A percentile compares a stretch with the other conserved stretches of the same genome.
Evolutionary conservation across 64 coral and sea anemone species (phyloP).

Genomic region (Dendronephthya gigantea): DNA sequence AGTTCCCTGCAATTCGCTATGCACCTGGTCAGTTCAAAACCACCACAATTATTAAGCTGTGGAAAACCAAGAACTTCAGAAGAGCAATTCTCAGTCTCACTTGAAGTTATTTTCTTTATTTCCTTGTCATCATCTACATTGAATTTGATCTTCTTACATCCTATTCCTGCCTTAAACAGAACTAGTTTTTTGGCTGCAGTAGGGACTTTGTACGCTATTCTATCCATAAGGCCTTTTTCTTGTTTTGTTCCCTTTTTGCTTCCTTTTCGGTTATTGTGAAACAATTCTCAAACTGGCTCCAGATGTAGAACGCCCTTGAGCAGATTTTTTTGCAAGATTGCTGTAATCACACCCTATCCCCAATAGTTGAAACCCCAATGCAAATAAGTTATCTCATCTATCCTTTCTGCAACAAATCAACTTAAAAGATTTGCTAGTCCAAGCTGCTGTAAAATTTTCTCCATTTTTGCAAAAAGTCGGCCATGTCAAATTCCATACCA

Average conservation of each 20-base stretch:
- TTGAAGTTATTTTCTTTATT: background rate
- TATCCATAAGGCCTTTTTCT: background rate
- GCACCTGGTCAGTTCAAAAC: background rate
- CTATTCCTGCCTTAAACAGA: background rate
- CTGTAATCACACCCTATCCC: background rate
- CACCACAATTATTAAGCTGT: slow-evolving; percentile 13
- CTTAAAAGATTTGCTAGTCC: background rate
- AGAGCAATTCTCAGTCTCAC: background rate
- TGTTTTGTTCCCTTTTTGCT: background rate
- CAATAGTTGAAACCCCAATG: background rate
- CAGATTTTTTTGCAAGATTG: background rate
- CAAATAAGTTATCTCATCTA: background rate
- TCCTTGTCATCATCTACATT: slow-evolving; percentile 6
- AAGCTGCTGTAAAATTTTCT: background rate
- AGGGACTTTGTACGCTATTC: background rate
- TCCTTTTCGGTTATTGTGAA: background rate
- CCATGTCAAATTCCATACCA: too few species aligned
- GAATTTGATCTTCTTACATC: slow-evolving; percentile 14
- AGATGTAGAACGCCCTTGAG: too few species aligned
- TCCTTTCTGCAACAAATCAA: background rate
- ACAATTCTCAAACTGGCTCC: too few species aligned
- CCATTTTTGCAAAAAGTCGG: background rate
- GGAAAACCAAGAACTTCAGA: background rate
- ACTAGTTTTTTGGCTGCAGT: background rate
- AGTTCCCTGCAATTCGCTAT: background rate